phyloP scores from a whole-genome alignment of 2,797 vertebrate species.

The Sebastes baramenuke region DNA sequence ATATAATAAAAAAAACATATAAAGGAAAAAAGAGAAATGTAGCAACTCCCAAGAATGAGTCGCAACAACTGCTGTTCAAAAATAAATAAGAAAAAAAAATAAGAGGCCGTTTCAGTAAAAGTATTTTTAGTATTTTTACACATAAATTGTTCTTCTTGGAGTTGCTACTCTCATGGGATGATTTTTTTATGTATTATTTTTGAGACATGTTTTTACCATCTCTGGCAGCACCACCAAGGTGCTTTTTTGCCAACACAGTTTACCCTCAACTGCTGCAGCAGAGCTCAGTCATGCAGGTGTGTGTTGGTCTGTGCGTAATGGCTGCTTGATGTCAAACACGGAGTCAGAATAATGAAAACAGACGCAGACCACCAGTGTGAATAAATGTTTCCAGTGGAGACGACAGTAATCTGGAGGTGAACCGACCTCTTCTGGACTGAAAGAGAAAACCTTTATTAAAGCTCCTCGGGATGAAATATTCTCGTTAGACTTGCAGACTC shows the following conservation, averaged over 20 bases:
- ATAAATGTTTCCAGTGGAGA: constrained; percentile 4
- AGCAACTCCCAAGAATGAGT: neutral
- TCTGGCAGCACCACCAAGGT: neutral
- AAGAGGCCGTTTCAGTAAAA: neutral
- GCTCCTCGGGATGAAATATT: constrained; percentile 18
- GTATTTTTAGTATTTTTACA: neutral
- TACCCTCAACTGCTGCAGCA: neutral
- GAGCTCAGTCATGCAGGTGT: neutral
- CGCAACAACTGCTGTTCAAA: neutral
- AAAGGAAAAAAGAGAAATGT: neutral
- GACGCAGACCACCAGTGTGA: neutral
- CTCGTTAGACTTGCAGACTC: constrained; percentile 4
- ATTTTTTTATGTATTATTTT: neutral
- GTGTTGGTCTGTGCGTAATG: neutral
- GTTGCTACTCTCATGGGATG: neutral
- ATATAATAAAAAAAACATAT: neutral
- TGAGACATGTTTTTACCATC: neutral
- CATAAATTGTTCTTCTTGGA: neutral
- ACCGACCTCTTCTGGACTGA: neutral
- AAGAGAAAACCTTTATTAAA: constrained; percentile 17
- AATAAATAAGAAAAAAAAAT: neutral
- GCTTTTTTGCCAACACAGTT: neutral
- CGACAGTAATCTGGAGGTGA: constrained; percentile 6
- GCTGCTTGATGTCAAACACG: neutral
- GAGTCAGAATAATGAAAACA: neutral